Percentiles rank a stretch among this genome's conserved stretches.
Evolutionary conservation across 30 jellyfish, hydroid and myxozoan species (phyloP).

Genomic region (Rhopilema esculentum): DNA sequence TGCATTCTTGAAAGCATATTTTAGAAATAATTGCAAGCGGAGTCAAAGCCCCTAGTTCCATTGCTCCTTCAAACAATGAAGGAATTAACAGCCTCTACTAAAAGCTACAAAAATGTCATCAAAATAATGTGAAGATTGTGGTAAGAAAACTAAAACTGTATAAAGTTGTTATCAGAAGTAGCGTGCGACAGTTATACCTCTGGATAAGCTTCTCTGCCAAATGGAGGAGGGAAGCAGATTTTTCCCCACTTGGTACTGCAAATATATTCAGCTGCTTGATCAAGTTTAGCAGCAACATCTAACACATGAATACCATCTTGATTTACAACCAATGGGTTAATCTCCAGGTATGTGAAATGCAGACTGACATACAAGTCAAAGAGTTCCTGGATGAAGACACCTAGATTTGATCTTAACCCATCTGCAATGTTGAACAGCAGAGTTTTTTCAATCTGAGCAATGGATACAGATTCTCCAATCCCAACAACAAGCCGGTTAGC

Average conservation of each 20-base stretch:
- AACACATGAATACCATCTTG: slow-evolving; percentile 76
- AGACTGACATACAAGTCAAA: slow-evolving; percentile 58
- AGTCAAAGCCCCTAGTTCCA: no score
- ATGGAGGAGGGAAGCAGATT: slow-evolving; percentile 86
- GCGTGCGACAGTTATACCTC: no score
- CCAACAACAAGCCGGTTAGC: slow-evolving; percentile 69
- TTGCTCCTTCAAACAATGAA: no score
- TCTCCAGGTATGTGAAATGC: slow-evolving; percentile 89
- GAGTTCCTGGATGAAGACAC: slow-evolving; percentile 61
- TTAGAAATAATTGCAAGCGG: no score
- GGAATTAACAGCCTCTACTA: no score
- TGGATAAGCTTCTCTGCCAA: slow-evolving; percentile 94
- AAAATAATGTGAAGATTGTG: no score
- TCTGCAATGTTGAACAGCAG: slow-evolving; percentile 61
- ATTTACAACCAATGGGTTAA: slow-evolving; percentile 87
- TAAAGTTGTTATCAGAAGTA: no score
- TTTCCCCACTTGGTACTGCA: slow-evolving; percentile 93
- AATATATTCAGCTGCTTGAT: slow-evolving; percentile 89
- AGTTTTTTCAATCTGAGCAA: slow-evolving; percentile 50
- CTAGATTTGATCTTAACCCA: slow-evolving; percentile 44
- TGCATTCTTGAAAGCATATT: no score
- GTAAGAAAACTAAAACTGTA: no score
- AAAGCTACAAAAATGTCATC: no score
- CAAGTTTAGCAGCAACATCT: slow-evolving; percentile 95
- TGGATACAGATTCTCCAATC: slow-evolving; percentile 45